Percentiles rank a stretch among this genome's conserved stretches.
Conservation (phyloP, 2,888 invertebrate genomes). For the Rhamphomyia laevipes region DNA sequence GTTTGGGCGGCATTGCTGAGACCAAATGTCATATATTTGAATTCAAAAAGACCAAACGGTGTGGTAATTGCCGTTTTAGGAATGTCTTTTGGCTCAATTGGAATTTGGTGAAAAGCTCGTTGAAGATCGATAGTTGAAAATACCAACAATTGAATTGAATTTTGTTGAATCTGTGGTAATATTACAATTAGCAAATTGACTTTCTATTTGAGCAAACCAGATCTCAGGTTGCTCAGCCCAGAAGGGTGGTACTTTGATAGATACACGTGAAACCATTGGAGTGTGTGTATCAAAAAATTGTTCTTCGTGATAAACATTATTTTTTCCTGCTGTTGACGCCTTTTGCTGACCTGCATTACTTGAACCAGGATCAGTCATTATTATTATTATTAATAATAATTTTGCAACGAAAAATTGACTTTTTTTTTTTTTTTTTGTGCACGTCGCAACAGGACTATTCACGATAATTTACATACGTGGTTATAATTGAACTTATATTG, state of each 20-base stretch:
- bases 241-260: constrained; percentile 18
- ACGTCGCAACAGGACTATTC: too few species aligned
- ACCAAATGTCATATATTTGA: not conserved
- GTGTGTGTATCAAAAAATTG: constrained; percentile 1
- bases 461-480: too few species aligned
- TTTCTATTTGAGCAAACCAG: constrained; percentile 23
- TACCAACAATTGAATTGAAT: constrained; percentile 16
- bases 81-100: not conserved
- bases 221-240: constrained; percentile 19
- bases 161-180: constrained; percentile 17
- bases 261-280: too few species aligned
- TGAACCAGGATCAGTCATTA: too few species aligned
- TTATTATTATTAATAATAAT: too few species aligned
- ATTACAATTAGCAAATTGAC: constrained; percentile 17
- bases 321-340: too few species aligned
- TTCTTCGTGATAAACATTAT: too few species aligned
- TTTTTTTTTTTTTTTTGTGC: too few species aligned
- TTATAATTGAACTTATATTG: too few species aligned
- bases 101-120: not conserved
- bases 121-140: too few species aligned
- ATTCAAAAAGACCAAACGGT: not conserved
- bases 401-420: too few species aligned
- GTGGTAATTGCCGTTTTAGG: not conserved
- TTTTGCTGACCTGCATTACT: too few species aligned
- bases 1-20: not conserved